These are phyloP conservation scores for Phortica magna DNA, from an alignment of 2,888 invertebrate species.

Conservation along the genomic window DNA sequence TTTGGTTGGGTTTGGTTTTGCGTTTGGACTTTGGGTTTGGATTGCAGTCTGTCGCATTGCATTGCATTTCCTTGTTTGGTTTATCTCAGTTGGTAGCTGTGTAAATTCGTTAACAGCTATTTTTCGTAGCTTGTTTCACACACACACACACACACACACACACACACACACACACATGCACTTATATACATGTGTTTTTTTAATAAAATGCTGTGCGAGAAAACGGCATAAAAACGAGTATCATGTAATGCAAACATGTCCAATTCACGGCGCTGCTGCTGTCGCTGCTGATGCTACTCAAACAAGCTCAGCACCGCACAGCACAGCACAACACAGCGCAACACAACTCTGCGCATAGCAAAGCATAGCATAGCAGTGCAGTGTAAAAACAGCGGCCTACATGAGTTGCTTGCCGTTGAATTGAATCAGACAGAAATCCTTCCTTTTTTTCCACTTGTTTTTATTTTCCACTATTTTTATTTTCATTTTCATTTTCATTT, in stretches of 20 bases:
- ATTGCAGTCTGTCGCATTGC: not conserved
- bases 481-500: no score
- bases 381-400: not conserved
- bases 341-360: not conserved
- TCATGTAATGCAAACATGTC: slow-evolving; percentile 4
- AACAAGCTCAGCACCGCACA: not conserved
- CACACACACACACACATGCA: not conserved
- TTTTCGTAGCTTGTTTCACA: not conserved
- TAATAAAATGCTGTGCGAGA: not conserved
- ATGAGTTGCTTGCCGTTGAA: no score
- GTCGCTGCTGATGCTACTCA: not conserved
- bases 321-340: not conserved
- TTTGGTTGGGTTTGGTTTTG: no score
- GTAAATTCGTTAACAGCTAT: slow-evolving; percentile 19
- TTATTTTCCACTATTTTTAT: no score
- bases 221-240: not conserved
- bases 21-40: no score
- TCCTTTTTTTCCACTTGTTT: no score
- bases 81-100: slow-evolving; percentile 17
- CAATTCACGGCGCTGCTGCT: not conserved
- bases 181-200: not conserved
- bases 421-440: no score
- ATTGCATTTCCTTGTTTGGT: not conserved
- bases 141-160: not conserved
- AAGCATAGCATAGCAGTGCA: not conserved